Evolutionary conservation across 2,888 invertebrate genomes (phyloP).

Genomic region (Andrena haemorrhoa): DNA sequence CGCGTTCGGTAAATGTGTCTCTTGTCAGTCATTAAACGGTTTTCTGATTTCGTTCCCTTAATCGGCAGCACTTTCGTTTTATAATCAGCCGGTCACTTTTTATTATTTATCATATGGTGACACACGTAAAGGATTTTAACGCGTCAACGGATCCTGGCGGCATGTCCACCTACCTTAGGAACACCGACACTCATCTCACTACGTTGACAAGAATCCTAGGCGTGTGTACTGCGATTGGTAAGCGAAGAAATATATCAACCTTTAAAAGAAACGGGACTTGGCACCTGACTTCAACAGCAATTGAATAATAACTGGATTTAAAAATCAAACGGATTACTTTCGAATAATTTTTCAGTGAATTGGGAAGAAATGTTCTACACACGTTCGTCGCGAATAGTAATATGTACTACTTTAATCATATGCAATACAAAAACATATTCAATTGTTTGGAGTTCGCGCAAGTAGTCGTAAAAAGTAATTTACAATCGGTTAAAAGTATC

Average conservation of each 20-base stretch:
- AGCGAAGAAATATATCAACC: conserved; percentile 40
- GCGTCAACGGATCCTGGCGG: conserved; percentile 61
- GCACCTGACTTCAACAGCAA: not conserved
- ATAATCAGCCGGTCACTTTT: not conserved
- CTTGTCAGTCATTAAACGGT: not conserved
- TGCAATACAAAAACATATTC: no score
- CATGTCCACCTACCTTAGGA: conserved; percentile 72
- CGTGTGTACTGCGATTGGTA: conserved; percentile 77
- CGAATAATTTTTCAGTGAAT: no score
- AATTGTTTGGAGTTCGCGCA: no score
- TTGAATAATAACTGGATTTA: not conserved
- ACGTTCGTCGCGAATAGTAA: no score
- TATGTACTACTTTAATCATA: no score
- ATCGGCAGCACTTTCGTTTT: not conserved
- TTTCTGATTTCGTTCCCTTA: not conserved
- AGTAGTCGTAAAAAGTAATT: no score
- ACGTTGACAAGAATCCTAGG: conserved; percentile 76
- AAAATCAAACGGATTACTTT: not conserved
- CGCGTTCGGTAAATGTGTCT: not conserved
- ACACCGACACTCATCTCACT: conserved; percentile 69
- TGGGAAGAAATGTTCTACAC: no score
- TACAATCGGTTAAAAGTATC: no score
- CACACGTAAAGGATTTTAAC: conserved; percentile 73
- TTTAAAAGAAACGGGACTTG: not conserved
- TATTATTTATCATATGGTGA: conserved; percentile 63